These are phyloP conservation scores for Caenorhabditis sinica DNA, from an alignment of 2,888 invertebrate species.

Conservation along the genomic window DNA sequence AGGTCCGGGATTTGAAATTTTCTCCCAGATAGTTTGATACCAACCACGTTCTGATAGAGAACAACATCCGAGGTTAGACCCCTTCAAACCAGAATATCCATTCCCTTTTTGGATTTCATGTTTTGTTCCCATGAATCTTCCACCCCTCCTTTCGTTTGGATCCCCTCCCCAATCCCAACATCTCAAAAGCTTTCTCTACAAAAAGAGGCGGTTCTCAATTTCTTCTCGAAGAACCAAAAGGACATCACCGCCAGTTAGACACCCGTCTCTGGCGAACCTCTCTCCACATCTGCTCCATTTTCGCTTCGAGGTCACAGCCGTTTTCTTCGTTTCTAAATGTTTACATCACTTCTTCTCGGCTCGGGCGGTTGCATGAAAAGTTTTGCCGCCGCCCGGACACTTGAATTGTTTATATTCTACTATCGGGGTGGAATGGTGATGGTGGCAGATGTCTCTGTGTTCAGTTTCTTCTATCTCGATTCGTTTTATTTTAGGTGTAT, in stretches of 20 bases:
- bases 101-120: no score
- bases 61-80: no score
- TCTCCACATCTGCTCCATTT: constrained; percentile 5
- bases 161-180: no score
- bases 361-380: constrained; percentile 16
- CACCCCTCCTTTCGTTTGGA: no score
- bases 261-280: background rate
- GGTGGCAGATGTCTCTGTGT: background rate
- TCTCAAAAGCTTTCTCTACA: no score
- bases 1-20: no score
- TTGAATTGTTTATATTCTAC: constrained; percentile 22
- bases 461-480: background rate
- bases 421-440: background rate
- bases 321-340: background rate
- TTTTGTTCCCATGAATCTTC: no score
- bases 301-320: background rate
- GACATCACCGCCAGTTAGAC: background rate
- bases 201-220: no score
- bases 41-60: no score
- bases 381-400: constrained; percentile 15
- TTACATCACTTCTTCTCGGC: constrained; percentile 14
- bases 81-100: no score
- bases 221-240: background rate
- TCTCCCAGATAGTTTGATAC: no score
- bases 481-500: background rate